Evolutionary conservation across 2,888 invertebrate genomes (phyloP), one percentile per base, ranked within the genome.

Genomic region (Spicauda simplicius): DNA sequence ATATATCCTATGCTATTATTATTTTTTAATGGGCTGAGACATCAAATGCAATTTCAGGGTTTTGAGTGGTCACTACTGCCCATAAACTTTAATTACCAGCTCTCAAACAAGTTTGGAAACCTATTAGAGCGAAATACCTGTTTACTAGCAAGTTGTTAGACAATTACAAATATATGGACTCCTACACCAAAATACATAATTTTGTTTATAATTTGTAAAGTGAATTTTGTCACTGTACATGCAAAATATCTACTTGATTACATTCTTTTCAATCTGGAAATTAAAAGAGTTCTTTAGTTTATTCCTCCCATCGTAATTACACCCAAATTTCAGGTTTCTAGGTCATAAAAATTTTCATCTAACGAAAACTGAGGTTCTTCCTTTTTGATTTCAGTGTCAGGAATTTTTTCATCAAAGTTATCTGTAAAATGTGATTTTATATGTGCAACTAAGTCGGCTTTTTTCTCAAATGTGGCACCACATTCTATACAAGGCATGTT

Each of bases 401-500:
- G 65, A 64, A 82, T 75, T 79, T 91, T 91, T 16, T 91, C 90
- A 78, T 93, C 91, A 83, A 83, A 90, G 74, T 90, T 89, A 74
- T 93, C 93, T 70, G 84, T 84, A 72, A 93, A 93, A 80, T 95
- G 95, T 4, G 94, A 94, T 74, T 94, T 95, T 76, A 95, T 92
- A 75, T 95, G 95, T 65, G 94, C 94, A 61, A 94, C 91, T 74
- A 95, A 82, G 73, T 94, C 94, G 70, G 94, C 93, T 81, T 94
- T 94, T 73, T 94, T 91, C 71, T 94, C 94, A 84, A 95, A 95
- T 37, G 94, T 93, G 58, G 93, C 93, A 66, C 93, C 93, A 82
- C 96, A 96, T 74, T 95, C 93, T 73, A 93, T 91, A 78, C 96
- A 96, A 72, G 94, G 94, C 86, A 93, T 94, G 78, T 93, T 92